Base-by-base conservation (phyloP, 2,113 vertebrate species). In the Planiliza haematocheilus region DNA sequence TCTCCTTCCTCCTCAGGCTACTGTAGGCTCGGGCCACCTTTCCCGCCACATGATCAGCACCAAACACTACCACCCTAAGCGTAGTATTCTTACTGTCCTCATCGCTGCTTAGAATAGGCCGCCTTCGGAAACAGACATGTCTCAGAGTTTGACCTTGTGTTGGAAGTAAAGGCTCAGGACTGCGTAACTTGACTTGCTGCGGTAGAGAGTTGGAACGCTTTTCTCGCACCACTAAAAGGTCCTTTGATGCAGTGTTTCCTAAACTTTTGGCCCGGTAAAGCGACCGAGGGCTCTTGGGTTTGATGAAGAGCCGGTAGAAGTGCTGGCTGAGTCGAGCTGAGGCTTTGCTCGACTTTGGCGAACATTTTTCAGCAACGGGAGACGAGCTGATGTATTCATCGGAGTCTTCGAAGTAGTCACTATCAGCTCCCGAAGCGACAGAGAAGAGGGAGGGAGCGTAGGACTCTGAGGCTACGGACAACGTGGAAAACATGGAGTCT, bases 11-110 rank as follows among this genome's bases (percentile, higher is more conserved):
- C 93, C 95, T 93, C 75, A 99, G 94, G 61, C 93, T 93, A 79
- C 95, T 95, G 67, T 99, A 99, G 0, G 97, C 97, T 13, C 97
- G 90, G 0, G 97, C 96, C 67, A 99, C 94, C 81, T 97, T 99
- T 16, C 97, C 97, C 0, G 96, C 96, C 66, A 97, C 95, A n/a
- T 96, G 94, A 82, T 99, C 97, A 0, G 97, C 97, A 41, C 97
- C 97, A 0, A 99, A 99, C 82, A 98, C 97, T 67, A 98, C 96
- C 2, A 99, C 94, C 0, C 97, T 94, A 56, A 99, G 86, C 0
- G 95, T 96, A 6, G 90, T 91, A 10, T 82, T 87, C 81, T 94
- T 95, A 64, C 89, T 37, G 2, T 96, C 96, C 80, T 98, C 97
- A 0, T 97, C 95, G 0, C 90, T 95, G 78, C 97, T 98, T 52